Percentiles rank a stretch among this genome's conserved stretches.
Evolutionary conservation across 1,140 invertebrate genomes (phyloP).

Genomic region (Semibalanus balanoides): DNA sequence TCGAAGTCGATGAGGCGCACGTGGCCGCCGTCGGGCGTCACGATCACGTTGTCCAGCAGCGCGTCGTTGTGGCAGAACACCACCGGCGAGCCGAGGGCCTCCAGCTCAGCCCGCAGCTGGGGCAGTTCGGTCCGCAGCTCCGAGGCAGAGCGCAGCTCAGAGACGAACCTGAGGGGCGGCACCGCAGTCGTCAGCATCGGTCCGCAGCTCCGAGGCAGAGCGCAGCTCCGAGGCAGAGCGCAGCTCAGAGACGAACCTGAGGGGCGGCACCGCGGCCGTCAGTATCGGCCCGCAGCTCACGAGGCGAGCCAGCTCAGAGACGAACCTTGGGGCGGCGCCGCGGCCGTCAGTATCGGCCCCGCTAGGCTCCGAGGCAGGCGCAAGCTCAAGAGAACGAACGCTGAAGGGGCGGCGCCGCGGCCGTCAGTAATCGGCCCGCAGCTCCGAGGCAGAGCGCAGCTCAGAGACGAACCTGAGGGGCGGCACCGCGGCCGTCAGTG

Average conservation of each 20-base stretch:
- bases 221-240: conserved; percentile 47
- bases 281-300: conserved; percentile 49
- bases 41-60: conserved; percentile 79
- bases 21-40: conserved; percentile 43
- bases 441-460: conserved; percentile 45
- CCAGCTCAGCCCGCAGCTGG: conserved; percentile 47
- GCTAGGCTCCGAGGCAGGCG: too few species aligned
- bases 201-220: conserved; percentile 47
- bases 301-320: conserved; percentile 42
- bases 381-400: too few species aligned
- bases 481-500: too few species aligned
- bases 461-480: conserved; percentile 49
- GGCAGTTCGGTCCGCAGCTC: conserved; percentile 53
- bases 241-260: conserved; percentile 52
- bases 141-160: conserved; percentile 46
- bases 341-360: too few species aligned
- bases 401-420: too few species aligned
- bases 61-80: conserved; percentile 98
- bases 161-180: conserved; percentile 51
- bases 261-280: too few species aligned
- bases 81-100: conserved; percentile 52
- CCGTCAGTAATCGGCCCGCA: conserved; percentile 61
- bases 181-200: too few species aligned
- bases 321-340: too few species aligned
- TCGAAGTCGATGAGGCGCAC: conserved; percentile 90